A percentile compares a stretch with the other conserved stretches of the same genome.
Evolutionary conservation across 2,113 vertebrate species (phyloP).

Genomic region (Chlorodrepanis virens): DNA sequence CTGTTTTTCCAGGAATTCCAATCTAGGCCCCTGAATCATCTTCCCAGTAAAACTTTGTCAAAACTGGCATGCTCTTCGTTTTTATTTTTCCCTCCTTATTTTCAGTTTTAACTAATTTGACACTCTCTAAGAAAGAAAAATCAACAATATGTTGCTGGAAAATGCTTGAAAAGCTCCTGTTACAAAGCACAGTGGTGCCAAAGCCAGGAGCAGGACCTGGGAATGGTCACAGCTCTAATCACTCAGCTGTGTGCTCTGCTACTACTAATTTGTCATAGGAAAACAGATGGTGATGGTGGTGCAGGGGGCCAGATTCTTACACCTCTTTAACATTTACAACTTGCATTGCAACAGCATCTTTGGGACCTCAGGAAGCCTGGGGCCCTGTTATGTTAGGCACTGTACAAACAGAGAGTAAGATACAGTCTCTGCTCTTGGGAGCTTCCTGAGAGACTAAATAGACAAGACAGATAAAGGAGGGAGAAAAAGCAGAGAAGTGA

Average conservation of each 20-base stretch:
- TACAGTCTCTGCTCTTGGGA: background rate
- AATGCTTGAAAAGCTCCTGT: conserved; percentile 7
- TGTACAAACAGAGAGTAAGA: conserved; percentile 32
- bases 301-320: conserved; percentile 14
- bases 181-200: background rate
- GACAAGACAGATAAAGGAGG: conserved; percentile 30
- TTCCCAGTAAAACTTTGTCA: conserved; percentile 17
- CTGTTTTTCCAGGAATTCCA: conserved; percentile 21
- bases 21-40: background rate
- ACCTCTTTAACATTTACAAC: conserved; percentile 38
- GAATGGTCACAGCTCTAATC: conserved; percentile 15
- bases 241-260: background rate
- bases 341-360: conserved; percentile 47
- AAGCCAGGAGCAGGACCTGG: conserved; percentile 23
- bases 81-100: background rate
- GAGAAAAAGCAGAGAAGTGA: background rate
- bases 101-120: conserved; percentile 39
- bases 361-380: conserved; percentile 40
- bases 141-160: conserved; percentile 17
- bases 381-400: background rate
- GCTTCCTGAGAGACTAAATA: conserved; percentile 35
- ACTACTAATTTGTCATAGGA: conserved; percentile 38
- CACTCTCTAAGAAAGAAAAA: conserved; percentile 17
- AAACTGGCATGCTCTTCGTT: background rate
- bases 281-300: conserved; percentile 23